Evolutionary conservation across 2,797 vertebrate genomes (phyloP).

Genomic region (Rallus crepitans): DNA sequence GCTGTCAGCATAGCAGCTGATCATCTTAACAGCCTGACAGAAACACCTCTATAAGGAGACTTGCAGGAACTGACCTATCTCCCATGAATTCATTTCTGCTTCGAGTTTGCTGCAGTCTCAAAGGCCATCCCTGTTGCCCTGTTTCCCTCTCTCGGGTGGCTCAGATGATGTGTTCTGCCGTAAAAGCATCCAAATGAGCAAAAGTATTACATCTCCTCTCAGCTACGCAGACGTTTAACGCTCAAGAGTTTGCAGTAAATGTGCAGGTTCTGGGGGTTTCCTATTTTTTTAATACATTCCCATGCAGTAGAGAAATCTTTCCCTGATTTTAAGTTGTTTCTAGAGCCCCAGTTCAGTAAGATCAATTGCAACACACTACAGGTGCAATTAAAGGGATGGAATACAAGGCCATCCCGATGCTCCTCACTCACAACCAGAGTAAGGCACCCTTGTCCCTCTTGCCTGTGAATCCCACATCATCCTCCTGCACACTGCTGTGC

Average conservation of each 20-base stretch:
- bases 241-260: neutral
- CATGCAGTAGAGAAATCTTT: neutral
- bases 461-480: neutral
- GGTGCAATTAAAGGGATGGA: neutral
- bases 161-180: neutral
- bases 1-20: neutral
- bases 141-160: neutral
- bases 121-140: neutral
- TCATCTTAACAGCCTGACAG: neutral
- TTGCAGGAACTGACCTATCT: neutral
- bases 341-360: neutral
- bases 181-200: neutral
- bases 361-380: neutral
- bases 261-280: neutral
- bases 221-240: neutral
- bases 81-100: neutral
- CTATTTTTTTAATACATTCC: too few species aligned
- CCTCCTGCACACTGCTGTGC: fast-evolving
- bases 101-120: neutral
- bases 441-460: neutral
- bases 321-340: neutral
- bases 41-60: neutral
- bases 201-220: neutral
- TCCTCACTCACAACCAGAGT: fast-evolving
- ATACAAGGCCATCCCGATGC: neutral